Evolutionary conservation across 2,888 invertebrate species (phyloP).

Genomic region (Marasmarcha lunaedactyla): DNA sequence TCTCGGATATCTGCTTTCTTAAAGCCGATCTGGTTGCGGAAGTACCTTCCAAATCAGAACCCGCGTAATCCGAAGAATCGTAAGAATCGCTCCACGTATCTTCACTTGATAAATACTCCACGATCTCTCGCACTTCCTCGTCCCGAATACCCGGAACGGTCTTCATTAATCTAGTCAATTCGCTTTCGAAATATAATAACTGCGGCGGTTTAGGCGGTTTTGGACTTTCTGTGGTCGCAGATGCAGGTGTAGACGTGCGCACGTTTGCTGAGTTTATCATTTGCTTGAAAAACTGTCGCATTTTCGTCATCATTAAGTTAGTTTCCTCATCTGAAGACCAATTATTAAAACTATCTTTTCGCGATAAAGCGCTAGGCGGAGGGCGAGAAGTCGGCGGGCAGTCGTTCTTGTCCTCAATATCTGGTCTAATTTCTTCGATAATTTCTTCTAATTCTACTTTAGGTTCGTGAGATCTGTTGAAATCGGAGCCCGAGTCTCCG

Average conservation of each 20-base stretch:
- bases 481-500: constrained; percentile 65
- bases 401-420: constrained; percentile 59
- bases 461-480: constrained; percentile 59
- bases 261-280: constrained; percentile 80
- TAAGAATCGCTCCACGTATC: constrained; percentile 95
- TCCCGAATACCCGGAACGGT: constrained; percentile 92
- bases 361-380: constrained; percentile 72
- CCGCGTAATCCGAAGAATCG: constrained; percentile 92
- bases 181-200: constrained; percentile 89
- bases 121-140: constrained; percentile 91
- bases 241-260: constrained; percentile 63
- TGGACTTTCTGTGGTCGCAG: constrained; percentile 68
- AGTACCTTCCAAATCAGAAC: constrained; percentile 84
- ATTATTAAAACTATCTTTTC: constrained; percentile 92
- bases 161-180: constrained; percentile 91
- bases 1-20: constrained; percentile 88
- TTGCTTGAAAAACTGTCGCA: constrained; percentile 92
- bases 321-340: constrained; percentile 96
- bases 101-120: constrained; percentile 91
- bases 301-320: constrained; percentile 94
- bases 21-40: constrained; percentile 75
- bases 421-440: constrained; percentile 69
- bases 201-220: constrained; percentile 85
- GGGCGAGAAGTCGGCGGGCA: constrained; percentile 63
- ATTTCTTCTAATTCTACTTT: constrained; percentile 72